These are phyloP conservation scores for Spongia lamella DNA, from an alignment of 37 sponge, comb jelly and placozoan genomes.

Conservation along the genomic window DNA sequence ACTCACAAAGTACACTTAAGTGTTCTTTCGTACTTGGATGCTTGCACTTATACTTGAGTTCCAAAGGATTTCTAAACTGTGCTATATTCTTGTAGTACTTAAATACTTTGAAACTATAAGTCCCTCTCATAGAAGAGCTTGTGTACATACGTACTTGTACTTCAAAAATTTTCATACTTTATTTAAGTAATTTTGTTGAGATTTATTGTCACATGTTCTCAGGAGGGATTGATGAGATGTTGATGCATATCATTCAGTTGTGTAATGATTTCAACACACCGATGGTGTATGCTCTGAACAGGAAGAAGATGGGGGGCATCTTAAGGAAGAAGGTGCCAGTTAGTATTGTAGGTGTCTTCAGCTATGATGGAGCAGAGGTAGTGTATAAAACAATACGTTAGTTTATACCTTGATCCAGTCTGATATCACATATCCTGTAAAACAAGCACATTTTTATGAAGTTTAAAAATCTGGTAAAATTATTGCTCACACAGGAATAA, in stretches of 20 bases:
- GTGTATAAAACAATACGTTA: too few relatives aligned
- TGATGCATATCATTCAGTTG: conserved; percentile 48
- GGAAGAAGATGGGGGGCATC: conserved; percentile 57
- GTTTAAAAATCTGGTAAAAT: too few relatives aligned
- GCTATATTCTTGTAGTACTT: too few relatives aligned
- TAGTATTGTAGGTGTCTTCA: conserved; percentile 90
- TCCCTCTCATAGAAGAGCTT: too few relatives aligned
- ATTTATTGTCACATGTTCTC: background rate
- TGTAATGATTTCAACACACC: conserved; percentile 71
- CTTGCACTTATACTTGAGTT: background rate
- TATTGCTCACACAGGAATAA: too few relatives aligned
- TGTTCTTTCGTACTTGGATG: background rate
- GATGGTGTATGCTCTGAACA: conserved; percentile 78
- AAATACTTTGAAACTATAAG: too few relatives aligned
- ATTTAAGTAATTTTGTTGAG: background rate
- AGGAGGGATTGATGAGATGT: conserved; percentile 83
- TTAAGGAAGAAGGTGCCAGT: conserved; percentile 73
- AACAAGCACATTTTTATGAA: too few relatives aligned
- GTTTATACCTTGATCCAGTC: too few relatives aligned
- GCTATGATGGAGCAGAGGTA: conserved; percentile 95
- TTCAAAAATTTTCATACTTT: too few relatives aligned
- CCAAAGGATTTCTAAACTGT: too few relatives aligned
- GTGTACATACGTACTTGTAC: too few relatives aligned
- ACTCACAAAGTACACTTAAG: background rate
- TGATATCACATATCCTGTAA: too few relatives aligned